These are phyloP conservation scores for Echeneis naucrates DNA, from an alignment of 2,797 vertebrate species.

Conservation along the genomic window DNA sequence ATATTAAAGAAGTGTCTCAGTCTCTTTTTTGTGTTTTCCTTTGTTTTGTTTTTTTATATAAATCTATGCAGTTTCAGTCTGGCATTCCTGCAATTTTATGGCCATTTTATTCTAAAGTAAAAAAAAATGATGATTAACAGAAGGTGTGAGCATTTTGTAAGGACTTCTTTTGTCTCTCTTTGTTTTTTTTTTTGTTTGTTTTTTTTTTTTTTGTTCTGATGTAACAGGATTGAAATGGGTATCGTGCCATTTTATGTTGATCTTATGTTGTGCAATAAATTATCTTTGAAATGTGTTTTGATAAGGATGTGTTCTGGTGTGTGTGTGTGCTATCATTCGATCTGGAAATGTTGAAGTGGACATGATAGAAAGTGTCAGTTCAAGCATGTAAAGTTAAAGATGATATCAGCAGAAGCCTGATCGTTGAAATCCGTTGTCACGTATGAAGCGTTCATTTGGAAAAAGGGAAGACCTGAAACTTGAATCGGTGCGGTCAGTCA, in stretches of 20 bases:
- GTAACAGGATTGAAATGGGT: constrained; percentile 80
- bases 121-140: constrained; percentile 56
- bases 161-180: constrained; percentile 65
- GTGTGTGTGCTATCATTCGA: constrained; percentile 53
- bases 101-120: constrained; percentile 71
- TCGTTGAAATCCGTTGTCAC: neutral
- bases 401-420: neutral
- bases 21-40: neutral
- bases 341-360: neutral
- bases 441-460: neutral
- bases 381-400: neutral
- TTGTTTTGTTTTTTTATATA: constrained; percentile 52
- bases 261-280: constrained; percentile 88
- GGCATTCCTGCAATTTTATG: constrained; percentile 75
- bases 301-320: constrained; percentile 72
- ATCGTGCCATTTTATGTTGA: constrained; percentile 84
- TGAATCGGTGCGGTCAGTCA: neutral
- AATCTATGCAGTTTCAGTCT: constrained; percentile 84
- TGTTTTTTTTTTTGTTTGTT: constrained; percentile 36
- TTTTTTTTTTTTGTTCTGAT: constrained; percentile 48
- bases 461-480: neutral
- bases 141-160: constrained; percentile 80
- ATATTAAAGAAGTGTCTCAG: constrained; percentile 56
- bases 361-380: neutral
- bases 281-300: constrained; percentile 84